Conservation (phyloP, 1,140 invertebrate species). For the Melipona quadrifasciata region DNA sequence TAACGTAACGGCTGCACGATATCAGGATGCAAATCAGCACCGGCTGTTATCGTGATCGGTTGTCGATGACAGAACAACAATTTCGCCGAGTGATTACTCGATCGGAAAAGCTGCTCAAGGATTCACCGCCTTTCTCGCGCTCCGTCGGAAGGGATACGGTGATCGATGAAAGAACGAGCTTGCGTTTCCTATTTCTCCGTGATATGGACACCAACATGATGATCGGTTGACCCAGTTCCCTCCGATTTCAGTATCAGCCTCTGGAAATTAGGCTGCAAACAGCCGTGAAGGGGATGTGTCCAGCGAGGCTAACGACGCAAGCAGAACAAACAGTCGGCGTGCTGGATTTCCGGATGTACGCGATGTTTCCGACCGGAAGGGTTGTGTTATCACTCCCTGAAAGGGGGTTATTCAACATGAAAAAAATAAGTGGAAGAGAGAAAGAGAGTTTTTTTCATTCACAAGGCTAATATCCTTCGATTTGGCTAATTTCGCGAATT, state of each 20-base stretch:
- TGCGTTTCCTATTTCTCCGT: constrained; percentile 39
- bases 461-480: too few species aligned
- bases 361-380: not conserved
- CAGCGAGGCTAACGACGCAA: not conserved
- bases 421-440: not conserved
- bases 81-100: constrained; percentile 43
- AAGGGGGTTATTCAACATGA: not conserved
- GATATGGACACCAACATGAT: constrained; percentile 29
- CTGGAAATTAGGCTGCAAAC: constrained; percentile 36
- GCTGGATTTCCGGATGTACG: not conserved
- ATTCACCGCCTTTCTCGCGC: not conserved
- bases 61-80: constrained; percentile 45
- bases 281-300: not conserved
- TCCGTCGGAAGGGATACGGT: constrained; percentile 13
- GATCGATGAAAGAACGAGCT: constrained; percentile 44
- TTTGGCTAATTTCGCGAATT: too few species aligned
- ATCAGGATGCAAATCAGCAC: constrained; percentile 19
- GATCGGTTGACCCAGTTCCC: constrained; percentile 41
- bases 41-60: constrained; percentile 26
- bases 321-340: not conserved
- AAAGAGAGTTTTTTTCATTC: not conserved
- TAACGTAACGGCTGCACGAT: constrained; percentile 7
- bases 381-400: too few species aligned
- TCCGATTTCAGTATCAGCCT: not conserved
- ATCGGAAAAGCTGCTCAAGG: constrained; percentile 36